Conservation (phyloP, 2,888 invertebrate species). For the Fragum fragum region DNA sequence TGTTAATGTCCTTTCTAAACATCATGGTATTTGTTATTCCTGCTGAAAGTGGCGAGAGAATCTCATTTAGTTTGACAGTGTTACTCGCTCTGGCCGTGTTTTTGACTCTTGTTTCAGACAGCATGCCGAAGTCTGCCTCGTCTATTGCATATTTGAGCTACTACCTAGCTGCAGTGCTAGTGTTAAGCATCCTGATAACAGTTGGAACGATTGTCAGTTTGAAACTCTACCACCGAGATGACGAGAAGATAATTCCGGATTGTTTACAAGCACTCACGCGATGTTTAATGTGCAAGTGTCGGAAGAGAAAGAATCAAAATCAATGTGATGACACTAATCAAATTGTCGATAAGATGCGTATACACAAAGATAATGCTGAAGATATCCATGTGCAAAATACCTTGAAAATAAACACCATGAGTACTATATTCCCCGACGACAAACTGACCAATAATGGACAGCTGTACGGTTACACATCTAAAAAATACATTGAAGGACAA, state of each 20-base stretch:
- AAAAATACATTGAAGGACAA: too few relatives aligned
- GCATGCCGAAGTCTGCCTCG: constrained; percentile 11
- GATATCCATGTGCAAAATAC: too few relatives aligned
- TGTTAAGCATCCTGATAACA: constrained; percentile 2
- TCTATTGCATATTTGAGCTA: constrained; percentile 20
- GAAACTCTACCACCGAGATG: not conserved
- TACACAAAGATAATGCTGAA: too few relatives aligned
- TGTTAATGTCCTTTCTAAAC: constrained; percentile 12
- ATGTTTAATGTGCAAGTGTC: not conserved
- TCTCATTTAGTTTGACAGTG: constrained; percentile 14
- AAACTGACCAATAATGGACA: too few relatives aligned
- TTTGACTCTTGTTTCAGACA: constrained; percentile 17
- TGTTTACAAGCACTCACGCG: not conserved
- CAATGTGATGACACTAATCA: too few relatives aligned
- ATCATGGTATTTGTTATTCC: constrained; percentile 17
- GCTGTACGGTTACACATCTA: too few relatives aligned
- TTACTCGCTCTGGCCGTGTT: constrained; percentile 10
- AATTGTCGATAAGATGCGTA: too few relatives aligned
- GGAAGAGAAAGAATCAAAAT: not conserved
- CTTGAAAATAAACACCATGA: too few relatives aligned
- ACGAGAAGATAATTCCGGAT: not conserved
- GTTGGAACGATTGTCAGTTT: not conserved
- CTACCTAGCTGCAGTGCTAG: not conserved
- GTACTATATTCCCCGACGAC: too few relatives aligned
- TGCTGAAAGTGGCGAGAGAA: constrained; percentile 10